These are phyloP conservation scores for Lochmaea crataegi DNA, from an alignment of 2,888 invertebrate genomes.

Conservation along the genomic window DNA sequence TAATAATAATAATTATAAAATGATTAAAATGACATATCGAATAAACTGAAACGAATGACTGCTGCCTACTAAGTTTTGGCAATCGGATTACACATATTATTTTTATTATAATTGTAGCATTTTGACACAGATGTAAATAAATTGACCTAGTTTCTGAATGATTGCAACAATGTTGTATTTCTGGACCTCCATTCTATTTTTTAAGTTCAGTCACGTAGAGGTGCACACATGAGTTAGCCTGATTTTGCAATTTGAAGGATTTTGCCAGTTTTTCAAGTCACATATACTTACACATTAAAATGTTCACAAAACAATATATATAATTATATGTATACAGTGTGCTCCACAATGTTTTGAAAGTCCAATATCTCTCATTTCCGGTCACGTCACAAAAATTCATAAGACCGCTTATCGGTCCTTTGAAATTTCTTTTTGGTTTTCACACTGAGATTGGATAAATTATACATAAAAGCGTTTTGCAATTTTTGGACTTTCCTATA, in stretches of 20 bases:
- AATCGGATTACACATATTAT: slow-evolving; percentile 5
- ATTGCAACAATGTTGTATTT: slow-evolving; percentile 35
- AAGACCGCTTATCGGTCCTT: too few relatives aligned
- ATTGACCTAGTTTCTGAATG: slow-evolving; percentile 27
- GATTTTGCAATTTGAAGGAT: slow-evolving; percentile 11
- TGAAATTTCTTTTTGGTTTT: too few relatives aligned
- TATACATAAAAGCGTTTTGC: too few relatives aligned
- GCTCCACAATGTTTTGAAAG: too few relatives aligned
- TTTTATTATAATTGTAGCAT: slow-evolving; percentile 18
- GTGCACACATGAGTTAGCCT: background rate
- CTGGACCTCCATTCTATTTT: slow-evolving; percentile 22
- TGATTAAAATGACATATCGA: too few relatives aligned
- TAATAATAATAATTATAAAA: too few relatives aligned
- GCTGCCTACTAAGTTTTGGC: background rate
- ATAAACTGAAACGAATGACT: background rate
- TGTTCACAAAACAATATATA: too few relatives aligned
- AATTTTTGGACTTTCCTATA: too few relatives aligned
- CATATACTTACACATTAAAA: background rate
- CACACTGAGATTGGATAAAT: too few relatives aligned
- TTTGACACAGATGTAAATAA: slow-evolving; percentile 29
- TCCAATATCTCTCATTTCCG: too few relatives aligned
- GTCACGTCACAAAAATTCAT: too few relatives aligned
- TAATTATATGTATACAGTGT: too few relatives aligned
- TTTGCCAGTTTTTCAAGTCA: background rate
- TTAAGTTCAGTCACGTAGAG: slow-evolving; percentile 18